Base-by-base conservation (phyloP, 2,113 vertebrate species). In the Xyrauchen texanus region DNA sequence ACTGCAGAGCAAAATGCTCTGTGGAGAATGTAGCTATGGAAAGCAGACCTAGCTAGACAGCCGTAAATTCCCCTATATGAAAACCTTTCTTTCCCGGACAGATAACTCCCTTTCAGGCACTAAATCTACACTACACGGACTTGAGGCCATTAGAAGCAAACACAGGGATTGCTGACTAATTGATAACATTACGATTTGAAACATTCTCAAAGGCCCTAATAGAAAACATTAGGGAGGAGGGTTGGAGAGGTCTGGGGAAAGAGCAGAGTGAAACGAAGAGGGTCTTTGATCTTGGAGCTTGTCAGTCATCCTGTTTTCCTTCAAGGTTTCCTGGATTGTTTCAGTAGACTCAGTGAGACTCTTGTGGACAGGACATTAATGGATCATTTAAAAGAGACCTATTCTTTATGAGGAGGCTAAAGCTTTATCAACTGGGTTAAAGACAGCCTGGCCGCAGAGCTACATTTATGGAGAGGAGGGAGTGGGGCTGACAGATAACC, bases 271-370 rank as follows among this genome's bases (percentile, higher is more conserved):
- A 80, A 65, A 82, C 77, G 81, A 73, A 79, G 62, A 68, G 72
- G 83, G 77, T 61, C 85, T 89, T 89, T 89, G 87, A 87, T 88
- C 87, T 88, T 58, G 16, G 68, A 60, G 82, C 81, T 87, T 86
- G 87, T 88, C 87, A 87, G 81, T 80, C 73, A 68, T 82, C 85
- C 85, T 88, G 88, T 85, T 88, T 87, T 88, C 82, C 82, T 88
- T 87, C 80, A 84, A 84, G 83, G 83, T 85, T 87, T 88, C 85
- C 89, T 89, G 89, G 84, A 86, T 90, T 85, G 85, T 89, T 84
- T 89, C 86, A 88, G 76, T 51, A 83, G 85, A 84, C 80, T 75
- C 68, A 67, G 79, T 75, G 68, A 80, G 80, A 79, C 82, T 87
- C 87, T 79, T 69, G 79, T 83, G 84, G 82, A 88, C 83, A 83